phyloP scores from a whole-genome alignment of 2,113 vertebrate species.

The Potamarius usumacintae region DNA sequence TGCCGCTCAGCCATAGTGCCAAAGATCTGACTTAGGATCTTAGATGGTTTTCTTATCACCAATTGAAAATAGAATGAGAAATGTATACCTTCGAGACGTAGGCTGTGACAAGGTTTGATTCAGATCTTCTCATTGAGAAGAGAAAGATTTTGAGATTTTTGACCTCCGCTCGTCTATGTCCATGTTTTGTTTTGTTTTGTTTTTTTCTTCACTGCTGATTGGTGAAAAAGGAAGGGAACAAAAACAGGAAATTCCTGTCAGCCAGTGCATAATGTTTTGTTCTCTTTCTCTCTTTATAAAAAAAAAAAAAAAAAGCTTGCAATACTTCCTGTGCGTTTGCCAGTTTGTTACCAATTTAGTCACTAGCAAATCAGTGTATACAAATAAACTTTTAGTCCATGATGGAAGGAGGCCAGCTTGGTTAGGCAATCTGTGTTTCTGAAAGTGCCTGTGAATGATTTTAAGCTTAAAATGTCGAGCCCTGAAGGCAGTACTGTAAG shows the following conservation, averaged over 20 bases:
- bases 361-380: background rate
- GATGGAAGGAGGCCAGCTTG: background rate
- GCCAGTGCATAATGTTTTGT: background rate
- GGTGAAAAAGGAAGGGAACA: background rate
- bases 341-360: background rate
- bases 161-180: background rate
- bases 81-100: background rate
- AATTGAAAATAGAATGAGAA: background rate
- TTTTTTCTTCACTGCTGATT: background rate
- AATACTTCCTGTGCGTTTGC: background rate
- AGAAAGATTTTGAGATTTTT: background rate
- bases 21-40: background rate
- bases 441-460: background rate
- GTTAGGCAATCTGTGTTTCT: background rate
- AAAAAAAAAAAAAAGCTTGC: background rate
- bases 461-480: constrained; percentile 65
- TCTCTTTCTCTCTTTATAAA: background rate
- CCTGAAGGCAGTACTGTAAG: constrained; percentile 60
- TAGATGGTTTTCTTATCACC: background rate
- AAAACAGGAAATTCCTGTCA: background rate
- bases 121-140: background rate
- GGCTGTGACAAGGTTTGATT: background rate
- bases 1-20: constrained; percentile 61
- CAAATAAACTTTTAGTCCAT: background rate
- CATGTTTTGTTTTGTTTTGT: background rate